A percentile compares a stretch with the other conserved stretches of the same genome.
These are phyloP conservation scores for Hetaerina americana DNA, from an alignment of 1,140 invertebrate genomes.

Conservation along the genomic window DNA sequence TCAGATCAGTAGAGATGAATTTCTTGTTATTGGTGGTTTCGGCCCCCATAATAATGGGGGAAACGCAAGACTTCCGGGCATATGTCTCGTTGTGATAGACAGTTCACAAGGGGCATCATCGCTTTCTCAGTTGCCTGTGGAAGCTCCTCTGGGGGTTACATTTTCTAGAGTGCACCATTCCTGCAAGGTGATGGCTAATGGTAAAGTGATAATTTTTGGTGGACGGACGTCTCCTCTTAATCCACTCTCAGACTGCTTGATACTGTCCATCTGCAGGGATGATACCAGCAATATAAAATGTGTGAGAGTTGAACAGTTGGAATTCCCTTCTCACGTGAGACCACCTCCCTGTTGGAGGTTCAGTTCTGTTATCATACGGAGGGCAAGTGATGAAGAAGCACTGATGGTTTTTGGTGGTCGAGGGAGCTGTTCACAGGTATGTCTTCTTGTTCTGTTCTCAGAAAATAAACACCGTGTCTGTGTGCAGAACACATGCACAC, in stretches of 20 bases:
- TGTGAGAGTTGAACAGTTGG: not conserved
- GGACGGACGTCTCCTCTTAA: constrained; percentile 20
- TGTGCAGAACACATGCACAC: too few relatives aligned
- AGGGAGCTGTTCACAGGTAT: constrained; percentile 16
- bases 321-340: not conserved
- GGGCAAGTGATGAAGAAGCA: constrained; percentile 11
- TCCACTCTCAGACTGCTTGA: constrained; percentile 3
- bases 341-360: constrained; percentile 11
- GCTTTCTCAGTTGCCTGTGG: not conserved
- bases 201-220: constrained; percentile 21
- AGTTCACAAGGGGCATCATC: not conserved
- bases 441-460: too few relatives aligned
- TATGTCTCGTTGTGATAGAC: not conserved
- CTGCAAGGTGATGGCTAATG: not conserved
- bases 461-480: too few relatives aligned
- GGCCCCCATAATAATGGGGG: constrained; percentile 1
- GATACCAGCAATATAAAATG: not conserved
- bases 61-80: not conserved
- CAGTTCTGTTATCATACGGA: not conserved
- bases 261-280: not conserved
- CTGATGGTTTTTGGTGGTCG: constrained; percentile 27
- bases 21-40: constrained; percentile 9
- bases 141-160: not conserved
- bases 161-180: not conserved
- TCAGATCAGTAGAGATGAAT: not conserved